Percentiles rank a stretch among this genome's conserved stretches.
phyloP scores from a whole-genome alignment of 1,140 invertebrate species.

The Conus betulinus region DNA sequence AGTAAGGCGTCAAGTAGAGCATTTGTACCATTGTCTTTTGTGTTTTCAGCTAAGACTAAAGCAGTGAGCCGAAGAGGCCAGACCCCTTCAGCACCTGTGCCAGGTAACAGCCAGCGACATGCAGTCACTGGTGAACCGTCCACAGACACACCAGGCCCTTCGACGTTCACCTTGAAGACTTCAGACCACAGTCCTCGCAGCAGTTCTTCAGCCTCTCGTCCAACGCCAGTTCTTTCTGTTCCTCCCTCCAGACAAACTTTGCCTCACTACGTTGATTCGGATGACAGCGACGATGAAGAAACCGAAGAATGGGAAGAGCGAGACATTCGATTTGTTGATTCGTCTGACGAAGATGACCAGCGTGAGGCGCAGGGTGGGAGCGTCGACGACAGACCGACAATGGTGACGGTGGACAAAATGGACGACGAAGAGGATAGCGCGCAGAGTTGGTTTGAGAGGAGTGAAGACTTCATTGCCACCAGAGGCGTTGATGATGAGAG shows the following conservation, averaged over 20 bases:
- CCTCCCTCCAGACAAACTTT: neutral
- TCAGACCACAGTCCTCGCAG: too few species aligned
- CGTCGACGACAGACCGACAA: neutral
- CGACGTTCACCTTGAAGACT: neutral
- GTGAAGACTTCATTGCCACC: slow-evolving; percentile 19
- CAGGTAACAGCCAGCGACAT: neutral
- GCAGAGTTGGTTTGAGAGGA: slow-evolving; percentile 19
- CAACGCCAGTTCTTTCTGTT: neutral
- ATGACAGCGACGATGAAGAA: neutral
- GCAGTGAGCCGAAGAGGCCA: neutral
- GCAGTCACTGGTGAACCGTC: neutral
- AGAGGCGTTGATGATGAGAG: neutral
- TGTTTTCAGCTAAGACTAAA: neutral
- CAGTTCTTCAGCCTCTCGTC: neutral
- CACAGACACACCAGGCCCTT: neutral
- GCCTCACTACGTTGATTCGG: neutral
- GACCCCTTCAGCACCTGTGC: neutral
- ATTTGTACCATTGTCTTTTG: neutral
- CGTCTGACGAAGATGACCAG: neutral
- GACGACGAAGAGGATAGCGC: neutral
- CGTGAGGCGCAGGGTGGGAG: too few species aligned
- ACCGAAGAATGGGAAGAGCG: neutral
- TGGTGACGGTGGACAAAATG: neutral
- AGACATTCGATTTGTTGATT: neutral
- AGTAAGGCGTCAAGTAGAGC: too few species aligned